Evolutionary conservation across 1,140 invertebrate genomes (phyloP).

Genomic region (Drosophila kepulauana): DNA sequence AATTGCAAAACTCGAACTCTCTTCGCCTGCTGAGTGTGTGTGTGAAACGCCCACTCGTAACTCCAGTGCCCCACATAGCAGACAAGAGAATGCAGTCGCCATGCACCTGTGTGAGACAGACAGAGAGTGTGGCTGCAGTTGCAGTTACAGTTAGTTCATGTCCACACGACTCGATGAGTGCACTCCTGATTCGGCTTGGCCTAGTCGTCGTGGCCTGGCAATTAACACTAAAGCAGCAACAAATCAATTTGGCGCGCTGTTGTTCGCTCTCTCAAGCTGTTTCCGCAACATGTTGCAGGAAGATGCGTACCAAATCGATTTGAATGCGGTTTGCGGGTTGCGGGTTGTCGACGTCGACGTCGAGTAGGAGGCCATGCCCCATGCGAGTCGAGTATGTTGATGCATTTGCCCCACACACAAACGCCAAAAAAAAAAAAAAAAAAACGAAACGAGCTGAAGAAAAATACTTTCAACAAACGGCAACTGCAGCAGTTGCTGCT

Average conservation of each 20-base stretch:
- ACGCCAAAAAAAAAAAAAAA: constrained; percentile 19
- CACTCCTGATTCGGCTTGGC: constrained; percentile 20
- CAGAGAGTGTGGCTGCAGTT: constrained; percentile 12
- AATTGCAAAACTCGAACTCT: constrained; percentile 46
- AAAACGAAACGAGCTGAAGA: not conserved
- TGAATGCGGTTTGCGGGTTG: constrained; percentile 47
- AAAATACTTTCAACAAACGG: constrained; percentile 40
- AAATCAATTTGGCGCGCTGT: constrained; percentile 78
- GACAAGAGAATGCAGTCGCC: not conserved
- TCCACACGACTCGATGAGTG: constrained; percentile 37
- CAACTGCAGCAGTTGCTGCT: constrained; percentile 43
- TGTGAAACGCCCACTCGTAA: constrained; percentile 26
- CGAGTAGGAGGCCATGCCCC: constrained; percentile 12
- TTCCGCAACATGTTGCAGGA: constrained; percentile 75
- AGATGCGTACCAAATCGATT: constrained; percentile 81
- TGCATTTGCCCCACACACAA: constrained; percentile 53
- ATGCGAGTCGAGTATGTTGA: constrained; percentile 39
- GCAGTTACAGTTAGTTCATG: constrained; percentile 52
- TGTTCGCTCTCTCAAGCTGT: constrained; percentile 45
- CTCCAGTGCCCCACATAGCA: constrained; percentile 35
- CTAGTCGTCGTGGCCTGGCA: constrained; percentile 69
- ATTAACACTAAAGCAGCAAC: constrained; percentile 81
- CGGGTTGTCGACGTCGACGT: constrained; percentile 29
- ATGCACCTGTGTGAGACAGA: constrained; percentile 4
- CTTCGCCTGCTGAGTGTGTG: not conserved